Evolutionary conservation across 2,888 invertebrate species (phyloP).

Genomic region (Cabera pusaria): DNA sequence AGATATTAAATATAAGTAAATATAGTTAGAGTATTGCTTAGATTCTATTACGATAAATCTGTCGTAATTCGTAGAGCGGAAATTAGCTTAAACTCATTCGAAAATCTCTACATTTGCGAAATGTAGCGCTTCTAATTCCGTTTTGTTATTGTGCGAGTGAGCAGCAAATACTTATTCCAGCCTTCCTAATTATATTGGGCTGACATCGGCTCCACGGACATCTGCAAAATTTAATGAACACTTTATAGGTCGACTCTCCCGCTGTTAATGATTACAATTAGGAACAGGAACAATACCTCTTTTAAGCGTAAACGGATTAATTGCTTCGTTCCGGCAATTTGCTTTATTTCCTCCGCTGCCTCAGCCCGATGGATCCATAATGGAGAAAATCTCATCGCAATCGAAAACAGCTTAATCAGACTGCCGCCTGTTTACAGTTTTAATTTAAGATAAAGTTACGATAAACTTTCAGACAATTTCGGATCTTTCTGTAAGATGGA

Average conservation of each 20-base stretch:
- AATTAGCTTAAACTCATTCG: too few species aligned
- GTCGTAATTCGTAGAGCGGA: too few species aligned
- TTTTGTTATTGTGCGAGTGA: too few species aligned
- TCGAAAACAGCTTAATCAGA: constrained; percentile 18
- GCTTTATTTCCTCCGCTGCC: constrained; percentile 26
- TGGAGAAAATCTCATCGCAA: constrained; percentile 22
- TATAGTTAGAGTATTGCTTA: too few species aligned
- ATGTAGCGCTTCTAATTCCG: too few species aligned
- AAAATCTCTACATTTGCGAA: too few species aligned
- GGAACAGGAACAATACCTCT: constrained; percentile 29
- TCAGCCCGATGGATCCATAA: constrained; percentile 15
- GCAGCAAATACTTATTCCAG: too few species aligned
- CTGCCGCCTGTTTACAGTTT: constrained; percentile 4
- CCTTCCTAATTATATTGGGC: too few species aligned
- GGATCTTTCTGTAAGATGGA: too few species aligned
- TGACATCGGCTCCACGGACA: constrained; percentile 26
- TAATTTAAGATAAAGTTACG: constrained; percentile 4
- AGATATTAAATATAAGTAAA: too few species aligned
- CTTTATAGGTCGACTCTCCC: constrained; percentile 15
- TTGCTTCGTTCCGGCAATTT: constrained; percentile 27
- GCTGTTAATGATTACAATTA: constrained; percentile 30
- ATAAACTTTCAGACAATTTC: too few species aligned
- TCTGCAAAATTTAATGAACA: constrained; percentile 23
- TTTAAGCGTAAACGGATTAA: constrained; percentile 28
- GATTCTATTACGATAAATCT: too few species aligned